Base-by-base conservation (phyloP, 2,113 vertebrate species). In the Callipepla squamata region DNA sequence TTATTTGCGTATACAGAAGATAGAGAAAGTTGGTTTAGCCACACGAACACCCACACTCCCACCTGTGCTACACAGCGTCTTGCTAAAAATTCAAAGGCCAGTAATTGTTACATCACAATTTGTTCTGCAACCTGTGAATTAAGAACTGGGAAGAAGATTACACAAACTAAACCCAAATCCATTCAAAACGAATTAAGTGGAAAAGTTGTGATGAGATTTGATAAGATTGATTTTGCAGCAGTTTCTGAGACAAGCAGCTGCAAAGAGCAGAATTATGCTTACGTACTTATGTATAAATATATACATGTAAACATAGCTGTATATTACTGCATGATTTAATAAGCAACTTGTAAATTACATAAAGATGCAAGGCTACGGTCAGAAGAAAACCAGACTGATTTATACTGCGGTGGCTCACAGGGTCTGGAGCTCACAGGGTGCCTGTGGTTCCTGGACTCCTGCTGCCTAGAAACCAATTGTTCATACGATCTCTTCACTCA, bases 31-130 rank as follows among this genome's bases (percentile, higher is more conserved):
- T 25, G 22, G 30, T 76, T 76, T 11, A 40, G 32, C 48, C 53
- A 42, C 9, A 10, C 62, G 28, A 65, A 30, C 55, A 36, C 3
- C 4, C 1, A 9, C 18, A 19, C 2, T 0, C 5, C n/a, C 45
- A 28, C 42, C 79, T 66, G 42, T 47, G 19, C 67, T 66, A 1
- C 16, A 59, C 51, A 26, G 17, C 20, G 36, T 22, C 36, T 70
- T 61, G 26, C 63, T 87, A 61, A 85, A 73, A 72, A 76, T 26
- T 34, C 48, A 48, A 75, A 28, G 34, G 15, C 21, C 14, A 34
- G 85, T 58, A 45, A 57, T 65, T 61, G 65, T 45, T 58, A 14
- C 13, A 62, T 17, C 73, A 30, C 16, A 44, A 13, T 30, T 82
- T 62, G n/a, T 58, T 79, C 45, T 45, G 78, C 51, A 58, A 61